Evolutionary conservation across 2,888 invertebrate genomes (phyloP).

Genomic region (Uropetala carovei): DNA sequence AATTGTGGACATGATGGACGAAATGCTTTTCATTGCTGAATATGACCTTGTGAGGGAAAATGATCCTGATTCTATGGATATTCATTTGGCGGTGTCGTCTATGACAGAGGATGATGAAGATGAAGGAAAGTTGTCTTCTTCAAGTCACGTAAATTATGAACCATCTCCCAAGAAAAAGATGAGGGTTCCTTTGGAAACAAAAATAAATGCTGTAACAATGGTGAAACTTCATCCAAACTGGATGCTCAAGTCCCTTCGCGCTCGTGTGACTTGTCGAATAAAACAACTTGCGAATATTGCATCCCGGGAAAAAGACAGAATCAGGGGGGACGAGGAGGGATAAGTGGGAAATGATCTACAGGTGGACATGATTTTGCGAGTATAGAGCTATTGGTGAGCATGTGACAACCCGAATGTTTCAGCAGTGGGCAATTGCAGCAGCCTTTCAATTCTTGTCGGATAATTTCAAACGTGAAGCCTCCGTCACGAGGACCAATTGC

Average conservation of each 20-base stretch:
- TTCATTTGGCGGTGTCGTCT: too few relatives aligned
- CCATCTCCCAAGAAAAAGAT: constrained; percentile 1
- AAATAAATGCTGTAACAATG: neutral
- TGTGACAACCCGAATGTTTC: constrained; percentile 33
- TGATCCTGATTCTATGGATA: neutral
- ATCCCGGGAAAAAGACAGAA: too few relatives aligned
- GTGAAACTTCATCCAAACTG: neutral
- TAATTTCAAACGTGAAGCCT: neutral
- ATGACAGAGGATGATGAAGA: neutral
- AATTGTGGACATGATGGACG: neutral
- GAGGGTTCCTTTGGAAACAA: neutral
- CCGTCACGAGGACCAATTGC: neutral
- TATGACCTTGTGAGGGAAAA: neutral
- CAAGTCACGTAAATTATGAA: neutral
- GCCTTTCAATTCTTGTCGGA: neutral
- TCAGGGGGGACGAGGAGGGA: too few relatives aligned
- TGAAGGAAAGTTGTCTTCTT: neutral
- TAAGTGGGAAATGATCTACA: neutral
- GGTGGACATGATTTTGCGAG: constrained; percentile 9
- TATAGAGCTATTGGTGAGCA: neutral
- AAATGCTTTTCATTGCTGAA: neutral
- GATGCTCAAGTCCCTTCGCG: neutral
- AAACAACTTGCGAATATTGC: neutral
- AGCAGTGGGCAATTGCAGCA: too few relatives aligned
- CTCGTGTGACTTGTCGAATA: neutral